Percentiles rank a stretch among this genome's conserved stretches.
These are phyloP conservation scores for Synaphobranchus kaupii DNA, from an alignment of 2,797 vertebrate species.

Conservation along the genomic window DNA sequence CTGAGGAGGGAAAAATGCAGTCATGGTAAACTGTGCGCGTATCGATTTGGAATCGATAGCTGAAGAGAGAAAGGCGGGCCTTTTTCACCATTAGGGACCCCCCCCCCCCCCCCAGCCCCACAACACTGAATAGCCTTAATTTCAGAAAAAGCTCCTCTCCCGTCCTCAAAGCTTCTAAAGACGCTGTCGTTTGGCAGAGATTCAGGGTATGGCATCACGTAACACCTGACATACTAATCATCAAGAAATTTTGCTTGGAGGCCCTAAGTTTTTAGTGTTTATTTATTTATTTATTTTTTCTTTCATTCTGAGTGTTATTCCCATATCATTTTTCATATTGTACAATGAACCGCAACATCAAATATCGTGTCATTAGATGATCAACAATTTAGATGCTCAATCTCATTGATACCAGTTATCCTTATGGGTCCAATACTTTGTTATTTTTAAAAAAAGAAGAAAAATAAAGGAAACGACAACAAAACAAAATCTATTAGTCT, in stretches of 20 bases:
- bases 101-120: neutral
- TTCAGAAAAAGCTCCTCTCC: neutral
- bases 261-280: neutral
- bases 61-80: neutral
- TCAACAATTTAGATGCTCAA: neutral
- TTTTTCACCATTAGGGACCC: neutral
- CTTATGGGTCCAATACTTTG: neutral
- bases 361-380: neutral
- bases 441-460: constrained; percentile 23
- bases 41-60: constrained; percentile 9
- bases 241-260: neutral
- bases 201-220: neutral
- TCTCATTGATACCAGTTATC: neutral
- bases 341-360: neutral
- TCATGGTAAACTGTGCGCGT: neutral
- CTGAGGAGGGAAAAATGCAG: neutral
- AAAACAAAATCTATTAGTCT: constrained; percentile 18
- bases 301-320: neutral
- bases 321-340: neutral
- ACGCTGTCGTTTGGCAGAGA: neutral
- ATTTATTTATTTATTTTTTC: neutral
- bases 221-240: neutral
- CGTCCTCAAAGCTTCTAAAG: neutral
- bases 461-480: neutral
- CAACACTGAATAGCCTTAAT: neutral